Evolutionary conservation across 1,140 invertebrate genomes (phyloP), one percentile per base, ranked within the genome.

Genomic region (Papilio helenus): DNA sequence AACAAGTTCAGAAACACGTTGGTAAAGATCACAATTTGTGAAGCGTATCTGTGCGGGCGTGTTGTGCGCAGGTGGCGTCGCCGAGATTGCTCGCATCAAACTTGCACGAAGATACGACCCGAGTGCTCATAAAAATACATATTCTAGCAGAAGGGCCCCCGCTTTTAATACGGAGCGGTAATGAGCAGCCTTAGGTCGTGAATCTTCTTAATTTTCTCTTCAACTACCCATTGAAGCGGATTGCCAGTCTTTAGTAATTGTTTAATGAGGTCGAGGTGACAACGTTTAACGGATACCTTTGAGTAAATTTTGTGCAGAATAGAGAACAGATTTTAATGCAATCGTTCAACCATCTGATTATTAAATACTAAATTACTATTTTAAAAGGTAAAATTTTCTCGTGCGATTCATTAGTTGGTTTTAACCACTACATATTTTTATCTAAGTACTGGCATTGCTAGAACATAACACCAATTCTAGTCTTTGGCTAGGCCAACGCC

Each of bases 41-140:
- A 42, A 55, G 58, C 51, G 9, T 39, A 34, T 55, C n/a, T 3
- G 16, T 18, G 44, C n/a, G 49, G 23, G 14, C 18, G 55, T 71
- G 79, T 76, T 80, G 55, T 55, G 68, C 81, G 72, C 82, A 83
- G 85, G 82, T 84, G 82, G 84, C 79, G 80, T 80, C 68, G 84
- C 89, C 76, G 91, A 90, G 91, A 92, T 92, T 93, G 86, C 81
- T 78, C 84, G 81, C 91, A 93, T 93, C 88, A 93, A 93, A 93
- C 85, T 89, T 93, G 88, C 90, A 93, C 80, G 87, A 91, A 82
- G 42, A 79, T 79, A 80, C 85, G 87, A 89, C 88, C 87, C 55
- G 61, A 58, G 73, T 61, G 89, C 86, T 90, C 92, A 90, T 94
- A 94, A 94, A 94, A 94, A 94, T 94, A 90, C 92, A 94, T 94